These are phyloP conservation scores for Scaptomyza reducta DNA, from an alignment of 2,888 invertebrate genomes.

Conservation along the genomic window DNA sequence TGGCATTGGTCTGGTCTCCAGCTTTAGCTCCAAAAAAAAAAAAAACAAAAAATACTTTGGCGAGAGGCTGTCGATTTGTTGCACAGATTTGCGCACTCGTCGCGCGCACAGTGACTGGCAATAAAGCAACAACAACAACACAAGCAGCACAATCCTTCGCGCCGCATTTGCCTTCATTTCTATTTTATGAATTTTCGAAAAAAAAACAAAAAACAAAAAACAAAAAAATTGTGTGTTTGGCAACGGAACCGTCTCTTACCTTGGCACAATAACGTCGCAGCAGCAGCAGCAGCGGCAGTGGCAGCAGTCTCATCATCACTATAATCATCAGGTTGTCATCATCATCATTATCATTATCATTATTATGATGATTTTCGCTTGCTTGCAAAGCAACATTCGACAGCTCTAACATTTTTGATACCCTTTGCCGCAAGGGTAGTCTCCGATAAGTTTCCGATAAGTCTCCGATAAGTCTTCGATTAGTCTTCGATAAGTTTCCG, in stretches of 20 bases:
- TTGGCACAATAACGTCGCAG: conserved; percentile 72
- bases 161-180: conserved; percentile 50
- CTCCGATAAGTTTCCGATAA: no score
- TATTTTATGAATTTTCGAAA: conserved; percentile 59
- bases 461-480: no score
- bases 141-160: conserved; percentile 52
- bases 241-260: conserved; percentile 72
- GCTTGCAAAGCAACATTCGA: conserved; percentile 52
- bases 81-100: conserved; percentile 66
- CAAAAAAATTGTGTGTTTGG: conserved; percentile 59
- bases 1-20: conserved; percentile 20
- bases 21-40: not conserved
- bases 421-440: not conserved
- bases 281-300: conserved; percentile 27
- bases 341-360: conserved; percentile 36
- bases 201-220: not conserved
- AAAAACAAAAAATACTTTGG: no score
- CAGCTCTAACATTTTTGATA: conserved; percentile 42
- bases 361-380: conserved; percentile 31
- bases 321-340: conserved; percentile 31
- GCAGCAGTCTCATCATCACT: conserved; percentile 20
- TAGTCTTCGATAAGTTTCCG: no score
- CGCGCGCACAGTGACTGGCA: conserved; percentile 69
- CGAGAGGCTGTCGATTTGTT: conserved; percentile 69
- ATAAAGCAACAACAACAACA: not conserved